Conservation (phyloP, 2,888 invertebrate genomes). For the Drosophila kokeensis region DNA sequence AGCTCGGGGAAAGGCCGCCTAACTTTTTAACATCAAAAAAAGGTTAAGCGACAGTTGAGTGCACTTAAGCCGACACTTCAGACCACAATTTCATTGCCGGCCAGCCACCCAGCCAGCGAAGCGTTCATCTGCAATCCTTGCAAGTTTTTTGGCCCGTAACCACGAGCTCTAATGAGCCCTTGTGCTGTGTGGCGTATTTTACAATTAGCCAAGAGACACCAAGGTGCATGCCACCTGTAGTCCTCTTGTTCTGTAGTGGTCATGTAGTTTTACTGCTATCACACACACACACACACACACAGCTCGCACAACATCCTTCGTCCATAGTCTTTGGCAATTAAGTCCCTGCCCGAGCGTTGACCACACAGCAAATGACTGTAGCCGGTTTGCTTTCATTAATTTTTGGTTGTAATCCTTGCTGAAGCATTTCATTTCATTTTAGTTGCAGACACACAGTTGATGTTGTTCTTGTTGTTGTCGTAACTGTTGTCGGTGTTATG, state of each 20-base stretch:
- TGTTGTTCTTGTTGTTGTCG: conserved; percentile 24
- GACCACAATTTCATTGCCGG: conserved; percentile 24
- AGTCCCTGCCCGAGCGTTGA: conserved; percentile 79
- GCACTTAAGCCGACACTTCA: conserved; percentile 47
- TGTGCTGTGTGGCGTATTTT: conserved; percentile 59
- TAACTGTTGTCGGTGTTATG: conserved; percentile 23
- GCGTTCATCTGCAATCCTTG: conserved; percentile 49
- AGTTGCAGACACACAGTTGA: conserved; percentile 59
- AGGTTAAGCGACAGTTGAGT: conserved; percentile 47
- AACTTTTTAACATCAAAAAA: conserved; percentile 12
- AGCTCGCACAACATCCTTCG: conserved; percentile 29
- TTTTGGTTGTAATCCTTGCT: conserved; percentile 82
- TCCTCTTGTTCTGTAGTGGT: conserved; percentile 21
- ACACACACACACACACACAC: not conserved
- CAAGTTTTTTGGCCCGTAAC: conserved; percentile 70
- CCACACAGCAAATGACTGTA: conserved; percentile 80
- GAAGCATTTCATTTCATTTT: conserved; percentile 78
- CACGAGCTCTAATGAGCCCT: conserved; percentile 71
- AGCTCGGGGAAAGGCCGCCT: conserved; percentile 6
- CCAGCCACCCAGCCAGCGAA: conserved; percentile 49
- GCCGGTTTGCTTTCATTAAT: conserved; percentile 83
- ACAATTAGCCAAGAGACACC: conserved; percentile 75
- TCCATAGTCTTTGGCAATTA: conserved; percentile 79
- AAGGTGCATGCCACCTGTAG: conserved; percentile 69
- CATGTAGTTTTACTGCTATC: conserved; percentile 2